These are phyloP conservation scores for Gambusia holbrooki DNA, from an alignment of 2,113 vertebrate species.

Conservation along the genomic window DNA sequence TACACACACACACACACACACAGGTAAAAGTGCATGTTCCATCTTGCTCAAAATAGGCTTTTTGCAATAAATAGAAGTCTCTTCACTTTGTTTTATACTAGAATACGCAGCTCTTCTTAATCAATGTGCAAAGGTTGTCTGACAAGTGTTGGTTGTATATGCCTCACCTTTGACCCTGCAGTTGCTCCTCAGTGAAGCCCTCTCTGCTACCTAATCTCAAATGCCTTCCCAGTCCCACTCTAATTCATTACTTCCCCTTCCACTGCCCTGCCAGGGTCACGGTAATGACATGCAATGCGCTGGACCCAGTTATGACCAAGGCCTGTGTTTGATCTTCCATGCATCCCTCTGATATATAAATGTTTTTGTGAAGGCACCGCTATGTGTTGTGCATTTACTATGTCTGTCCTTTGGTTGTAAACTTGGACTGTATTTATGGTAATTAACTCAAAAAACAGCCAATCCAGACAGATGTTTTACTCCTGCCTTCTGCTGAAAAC, in stretches of 20 bases:
- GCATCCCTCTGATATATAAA: constrained; percentile 37
- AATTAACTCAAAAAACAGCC: constrained; percentile 26
- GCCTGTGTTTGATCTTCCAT: constrained; percentile 60
- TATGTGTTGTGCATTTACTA: not conserved
- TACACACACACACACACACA: no score
- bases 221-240: constrained; percentile 75
- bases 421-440: not conserved
- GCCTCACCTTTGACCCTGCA: constrained; percentile 69
- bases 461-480: constrained; percentile 5
- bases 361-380: constrained; percentile 32
- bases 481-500: not conserved
- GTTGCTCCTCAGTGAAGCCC: constrained; percentile 65
- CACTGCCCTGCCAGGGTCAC: constrained; percentile 67
- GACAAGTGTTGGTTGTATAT: constrained; percentile 75
- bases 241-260: constrained; percentile 79
- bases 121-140: constrained; percentile 61
- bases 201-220: constrained; percentile 77
- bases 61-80: not conserved
- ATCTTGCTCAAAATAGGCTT: not conserved
- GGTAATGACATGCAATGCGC: constrained; percentile 50
- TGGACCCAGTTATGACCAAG: constrained; percentile 53
- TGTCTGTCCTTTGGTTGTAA: not conserved
- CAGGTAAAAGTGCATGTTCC: not conserved
- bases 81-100: not conserved
- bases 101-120: constrained; percentile 33